Evolutionary conservation across 1,140 invertebrate species (phyloP).

Genomic region (Babylonia areolata): DNA sequence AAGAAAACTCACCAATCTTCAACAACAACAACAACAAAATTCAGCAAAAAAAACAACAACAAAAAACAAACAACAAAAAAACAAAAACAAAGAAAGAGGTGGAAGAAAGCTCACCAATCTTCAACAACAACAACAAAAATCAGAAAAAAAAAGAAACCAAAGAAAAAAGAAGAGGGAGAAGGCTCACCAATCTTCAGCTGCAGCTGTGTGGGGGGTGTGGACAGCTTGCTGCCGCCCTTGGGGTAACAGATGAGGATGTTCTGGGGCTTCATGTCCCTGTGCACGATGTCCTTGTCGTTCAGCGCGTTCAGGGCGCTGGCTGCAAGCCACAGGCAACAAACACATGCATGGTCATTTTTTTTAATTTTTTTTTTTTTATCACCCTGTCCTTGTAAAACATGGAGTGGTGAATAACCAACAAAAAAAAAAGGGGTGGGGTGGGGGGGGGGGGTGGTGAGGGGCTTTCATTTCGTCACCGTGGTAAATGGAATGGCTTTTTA

Average conservation of each 20-base stretch:
- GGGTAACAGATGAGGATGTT: slow-evolving; percentile 93
- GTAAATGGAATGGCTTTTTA: too few species aligned
- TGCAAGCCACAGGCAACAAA: slow-evolving; percentile 70
- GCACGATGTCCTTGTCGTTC: slow-evolving; percentile 97
- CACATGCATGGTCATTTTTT: neutral
- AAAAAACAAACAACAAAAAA: neutral
- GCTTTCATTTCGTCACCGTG: too few species aligned
- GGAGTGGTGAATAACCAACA: neutral
- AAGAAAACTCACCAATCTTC: too few species aligned
- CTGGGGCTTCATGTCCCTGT: slow-evolving; percentile 98
- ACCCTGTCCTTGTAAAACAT: too few species aligned
- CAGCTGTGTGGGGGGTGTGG: slow-evolving; percentile 93
- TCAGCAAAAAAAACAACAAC: neutral
- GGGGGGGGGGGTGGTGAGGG: too few species aligned
- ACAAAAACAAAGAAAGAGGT: neutral
- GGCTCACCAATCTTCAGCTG: slow-evolving; percentile 92
- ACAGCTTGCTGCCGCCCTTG: slow-evolving; percentile 78
- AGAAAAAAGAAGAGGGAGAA: neutral
- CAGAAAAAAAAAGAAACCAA: neutral
- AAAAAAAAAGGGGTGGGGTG: too few species aligned
- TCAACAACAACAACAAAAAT: too few species aligned
- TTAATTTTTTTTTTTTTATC: too few species aligned
- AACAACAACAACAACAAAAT: too few species aligned
- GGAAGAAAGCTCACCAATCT: too few species aligned
- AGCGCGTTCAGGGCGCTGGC: slow-evolving; percentile 98